Percentiles rank a stretch among this genome's conserved stretches.
phyloP scores from a whole-genome alignment of 2,888 invertebrate genomes.

The Gastrophysa polygoni region DNA sequence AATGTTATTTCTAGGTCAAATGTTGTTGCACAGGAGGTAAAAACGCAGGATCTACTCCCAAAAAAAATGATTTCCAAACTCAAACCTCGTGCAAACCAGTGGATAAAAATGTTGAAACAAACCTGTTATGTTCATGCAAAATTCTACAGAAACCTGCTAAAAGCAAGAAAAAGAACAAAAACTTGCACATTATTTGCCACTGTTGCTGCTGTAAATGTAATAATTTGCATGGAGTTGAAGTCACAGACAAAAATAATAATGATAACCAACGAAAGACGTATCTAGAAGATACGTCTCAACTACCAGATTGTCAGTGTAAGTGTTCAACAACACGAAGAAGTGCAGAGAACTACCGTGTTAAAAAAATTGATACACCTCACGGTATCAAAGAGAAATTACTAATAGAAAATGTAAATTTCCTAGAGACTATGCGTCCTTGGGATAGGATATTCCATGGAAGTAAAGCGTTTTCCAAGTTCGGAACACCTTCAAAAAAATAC shows the following conservation, averaged over 20 bases:
- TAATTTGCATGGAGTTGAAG: neutral
- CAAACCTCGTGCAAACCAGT: neutral
- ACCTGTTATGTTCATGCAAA: neutral
- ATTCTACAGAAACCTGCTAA: neutral
- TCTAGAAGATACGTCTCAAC: neutral
- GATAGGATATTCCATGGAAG: constrained; percentile 13
- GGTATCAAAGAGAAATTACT: neutral
- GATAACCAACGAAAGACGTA: neutral
- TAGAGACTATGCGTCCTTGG: constrained; percentile 8
- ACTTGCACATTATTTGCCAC: constrained; percentile 17
- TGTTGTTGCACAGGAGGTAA: neutral
- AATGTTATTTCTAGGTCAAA: neutral
- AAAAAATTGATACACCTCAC: neutral
- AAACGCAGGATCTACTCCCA: neutral
- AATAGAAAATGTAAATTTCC: neutral
- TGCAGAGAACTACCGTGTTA: neutral
- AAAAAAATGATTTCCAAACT: neutral
- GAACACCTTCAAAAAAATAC: constrained; percentile 33
- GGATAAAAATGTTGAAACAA: neutral
- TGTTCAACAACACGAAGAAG: neutral
- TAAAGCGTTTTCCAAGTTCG: constrained; percentile 36
- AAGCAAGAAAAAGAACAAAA: constrained; percentile 17
- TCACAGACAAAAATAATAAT: too few species aligned
- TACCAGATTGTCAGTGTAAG: neutral
- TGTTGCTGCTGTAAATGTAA: constrained; percentile 19